These are phyloP conservation scores for Leucophenga maculata DNA, from an alignment of 2,888 invertebrate genomes.

Conservation along the genomic window DNA sequence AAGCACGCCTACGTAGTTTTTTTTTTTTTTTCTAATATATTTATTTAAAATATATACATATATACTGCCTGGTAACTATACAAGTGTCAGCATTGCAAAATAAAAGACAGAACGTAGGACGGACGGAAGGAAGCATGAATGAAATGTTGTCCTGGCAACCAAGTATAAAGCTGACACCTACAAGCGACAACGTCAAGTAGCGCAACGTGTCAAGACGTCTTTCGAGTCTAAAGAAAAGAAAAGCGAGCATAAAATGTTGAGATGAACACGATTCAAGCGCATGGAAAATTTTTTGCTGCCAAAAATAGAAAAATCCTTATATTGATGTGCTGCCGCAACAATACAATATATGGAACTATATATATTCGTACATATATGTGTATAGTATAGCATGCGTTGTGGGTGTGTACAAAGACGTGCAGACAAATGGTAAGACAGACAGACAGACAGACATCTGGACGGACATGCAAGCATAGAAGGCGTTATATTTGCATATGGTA, in stretches of 20 bases:
- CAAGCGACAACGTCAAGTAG: conserved; percentile 5
- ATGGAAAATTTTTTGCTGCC: conserved; percentile 7
- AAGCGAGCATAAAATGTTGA: not conserved
- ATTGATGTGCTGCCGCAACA: not conserved
- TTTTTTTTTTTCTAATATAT: not conserved
- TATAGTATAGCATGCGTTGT: not conserved
- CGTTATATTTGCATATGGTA: no score
- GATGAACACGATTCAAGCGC: not conserved
- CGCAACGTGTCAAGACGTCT: not conserved
- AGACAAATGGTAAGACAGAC: not conserved
- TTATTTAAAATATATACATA: no score
- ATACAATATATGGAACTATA: not conserved
- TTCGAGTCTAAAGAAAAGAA: conserved; percentile 1
- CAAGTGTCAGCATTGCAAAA: not conserved
- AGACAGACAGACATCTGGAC: no score
- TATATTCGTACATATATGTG: not conserved
- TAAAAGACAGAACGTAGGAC: not conserved
- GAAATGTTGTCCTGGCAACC: not conserved
- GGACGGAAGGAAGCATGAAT: not conserved
- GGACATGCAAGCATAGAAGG: no score
- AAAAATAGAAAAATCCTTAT: conserved; percentile 19
- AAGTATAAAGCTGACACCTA: not conserved
- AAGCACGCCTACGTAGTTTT: not conserved
- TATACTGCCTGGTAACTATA: not conserved
- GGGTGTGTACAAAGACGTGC: not conserved